A percentile compares a stretch with the other conserved stretches of the same genome.
phyloP scores from a whole-genome alignment of 2,888 invertebrate species.

The Parnassius glacialis region DNA sequence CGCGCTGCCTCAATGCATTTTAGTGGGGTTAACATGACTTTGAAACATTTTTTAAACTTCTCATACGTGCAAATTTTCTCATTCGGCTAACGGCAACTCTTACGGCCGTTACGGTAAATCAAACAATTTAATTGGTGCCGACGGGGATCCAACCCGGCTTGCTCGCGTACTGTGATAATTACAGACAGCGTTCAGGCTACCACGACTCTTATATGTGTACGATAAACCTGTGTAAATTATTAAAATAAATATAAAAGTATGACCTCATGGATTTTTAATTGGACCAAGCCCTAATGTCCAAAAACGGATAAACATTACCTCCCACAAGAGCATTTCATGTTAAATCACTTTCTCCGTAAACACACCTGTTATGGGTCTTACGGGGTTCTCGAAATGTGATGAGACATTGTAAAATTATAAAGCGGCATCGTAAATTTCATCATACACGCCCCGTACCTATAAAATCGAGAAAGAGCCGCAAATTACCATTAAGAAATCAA shows the following conservation, averaged over 20 bases:
- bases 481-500: no score
- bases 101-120: no score
- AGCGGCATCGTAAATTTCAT: conserved; percentile 3
- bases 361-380: conserved; percentile 25
- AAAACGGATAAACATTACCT: conserved; percentile 41
- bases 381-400: conserved; percentile 23
- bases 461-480: neutral
- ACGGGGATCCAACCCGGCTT: no score
- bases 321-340: conserved; percentile 39
- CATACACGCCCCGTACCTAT: neutral
- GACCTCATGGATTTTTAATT: conserved; percentile 30
- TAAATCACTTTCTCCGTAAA: conserved; percentile 50
- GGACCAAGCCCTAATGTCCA: conserved; percentile 14
- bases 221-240: no score
- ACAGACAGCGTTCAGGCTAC: neutral
- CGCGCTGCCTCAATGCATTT: no score
- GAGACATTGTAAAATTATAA: conserved; percentile 6
- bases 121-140: no score
- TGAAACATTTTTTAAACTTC: no score
- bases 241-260: conserved; percentile 1
- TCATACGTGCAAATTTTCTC: no score
- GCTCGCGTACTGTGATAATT: no score
- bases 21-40: no score
- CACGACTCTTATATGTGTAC: neutral
- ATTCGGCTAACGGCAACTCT: no score